Percentiles rank a stretch among this genome's conserved stretches.
phyloP scores from a whole-genome alignment of 2,888 invertebrate species.

The Thumatha senex region DNA sequence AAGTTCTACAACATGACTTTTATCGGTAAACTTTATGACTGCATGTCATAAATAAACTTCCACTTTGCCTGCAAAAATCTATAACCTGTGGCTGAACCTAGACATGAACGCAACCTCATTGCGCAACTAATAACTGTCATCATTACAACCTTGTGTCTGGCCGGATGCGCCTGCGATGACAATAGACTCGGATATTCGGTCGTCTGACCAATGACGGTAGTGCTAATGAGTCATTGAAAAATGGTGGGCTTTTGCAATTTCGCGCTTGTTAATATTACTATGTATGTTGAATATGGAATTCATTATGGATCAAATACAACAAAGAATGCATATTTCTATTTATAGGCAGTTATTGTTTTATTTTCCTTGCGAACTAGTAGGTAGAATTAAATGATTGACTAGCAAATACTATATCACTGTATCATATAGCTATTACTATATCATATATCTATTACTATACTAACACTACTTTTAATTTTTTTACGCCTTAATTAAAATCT shows the following conservation, averaged over 20 bases:
- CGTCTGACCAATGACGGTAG: constrained; percentile 24
- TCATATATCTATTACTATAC: no score
- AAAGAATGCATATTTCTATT: neutral
- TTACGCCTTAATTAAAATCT: no score
- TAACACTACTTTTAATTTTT: no score
- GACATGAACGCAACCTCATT: constrained; percentile 23
- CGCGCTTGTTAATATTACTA: constrained; percentile 9
- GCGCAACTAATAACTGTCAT: constrained; percentile 17
- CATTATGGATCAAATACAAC: constrained; percentile 1
- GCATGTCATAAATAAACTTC: no score
- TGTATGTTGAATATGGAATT: constrained; percentile 5
- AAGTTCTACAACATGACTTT: no score
- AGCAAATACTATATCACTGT: no score
- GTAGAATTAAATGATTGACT: no score
- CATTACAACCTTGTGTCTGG: constrained; percentile 26
- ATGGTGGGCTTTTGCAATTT: constrained; percentile 9
- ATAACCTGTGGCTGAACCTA: constrained; percentile 19
- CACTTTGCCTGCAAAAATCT: constrained; percentile 25
- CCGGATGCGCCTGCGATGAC: constrained; percentile 28
- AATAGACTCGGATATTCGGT: constrained; percentile 36
- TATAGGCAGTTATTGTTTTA: no score
- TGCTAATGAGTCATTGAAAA: constrained; percentile 25
- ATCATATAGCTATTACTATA: no score
- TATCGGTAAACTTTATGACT: no score
- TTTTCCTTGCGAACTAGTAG: no score